Evolutionary conservation across 2,888 invertebrate genomes (phyloP).

Genomic region (Leucophora obtusa): DNA sequence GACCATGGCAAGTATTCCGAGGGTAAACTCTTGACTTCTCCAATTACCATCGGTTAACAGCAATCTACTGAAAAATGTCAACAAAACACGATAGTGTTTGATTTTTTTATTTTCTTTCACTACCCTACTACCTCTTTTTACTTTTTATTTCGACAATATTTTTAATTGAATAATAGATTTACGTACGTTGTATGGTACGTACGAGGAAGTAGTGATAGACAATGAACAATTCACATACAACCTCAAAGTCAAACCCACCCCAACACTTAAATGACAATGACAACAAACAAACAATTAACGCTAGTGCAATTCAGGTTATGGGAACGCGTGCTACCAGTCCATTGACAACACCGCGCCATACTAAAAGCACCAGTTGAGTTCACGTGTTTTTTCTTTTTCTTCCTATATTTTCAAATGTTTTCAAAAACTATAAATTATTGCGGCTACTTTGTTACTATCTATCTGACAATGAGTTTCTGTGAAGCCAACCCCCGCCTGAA

Average conservation of each 20-base stretch:
- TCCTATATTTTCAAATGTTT: constrained; percentile 8
- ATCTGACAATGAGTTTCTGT: constrained; percentile 45
- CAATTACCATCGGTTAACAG: constrained; percentile 65
- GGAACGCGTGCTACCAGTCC: constrained; percentile 45
- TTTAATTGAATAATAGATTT: constrained; percentile 48
- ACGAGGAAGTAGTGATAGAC: neutral
- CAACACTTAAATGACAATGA: constrained; percentile 75
- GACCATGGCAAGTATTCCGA: neutral
- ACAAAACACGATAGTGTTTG: constrained; percentile 34
- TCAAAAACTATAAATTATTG: constrained; percentile 70
- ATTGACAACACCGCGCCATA: constrained; percentile 6
- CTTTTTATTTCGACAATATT: constrained; percentile 11
- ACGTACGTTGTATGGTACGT: neutral
- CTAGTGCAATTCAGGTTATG: constrained; percentile 61
- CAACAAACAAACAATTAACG: constrained; percentile 79
- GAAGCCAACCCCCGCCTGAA: constrained; percentile 23
- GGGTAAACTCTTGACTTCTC: constrained; percentile 58
- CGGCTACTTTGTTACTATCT: constrained; percentile 57
- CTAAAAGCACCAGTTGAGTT: constrained; percentile 56
- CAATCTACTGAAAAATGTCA: constrained; percentile 61
- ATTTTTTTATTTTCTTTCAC: neutral
- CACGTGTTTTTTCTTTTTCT: constrained; percentile 44
- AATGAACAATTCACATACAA: neutral
- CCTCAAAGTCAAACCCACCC: constrained; percentile 71
- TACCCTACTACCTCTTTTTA: constrained; percentile 14